Base-by-base conservation (phyloP, 53 echinoderm and acorn worm species). In the Stichopus horrens region DNA sequence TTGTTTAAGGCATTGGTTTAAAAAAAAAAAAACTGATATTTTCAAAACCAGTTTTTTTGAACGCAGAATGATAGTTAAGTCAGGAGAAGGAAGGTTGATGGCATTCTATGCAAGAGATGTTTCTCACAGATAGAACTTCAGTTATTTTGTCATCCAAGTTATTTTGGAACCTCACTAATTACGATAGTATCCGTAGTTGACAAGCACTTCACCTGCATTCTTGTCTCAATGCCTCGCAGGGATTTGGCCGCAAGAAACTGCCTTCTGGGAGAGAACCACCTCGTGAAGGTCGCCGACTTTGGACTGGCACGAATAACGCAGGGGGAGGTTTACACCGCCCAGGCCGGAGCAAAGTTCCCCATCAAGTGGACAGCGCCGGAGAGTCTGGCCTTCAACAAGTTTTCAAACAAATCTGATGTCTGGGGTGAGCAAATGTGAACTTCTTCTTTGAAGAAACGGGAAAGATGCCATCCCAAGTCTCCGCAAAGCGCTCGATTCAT, bases 341-440 rank as follows among this genome's bases (percentile, higher is more conserved):
- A 99, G 89, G 99, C 99, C 0, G 99, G 99, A 10, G 99, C 99
- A 66, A 99, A 99, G 88, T 98, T 98, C 86, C 98, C 98, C 83
- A 98, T 98, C 95, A 98, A 98, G 78, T 98, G 98, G 98, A 99
- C 99, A 21, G 99, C 99, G 8, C 99, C 99, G 0, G 99, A 99
- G 86, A 99, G 99, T 79, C 86, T 99, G 59, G 99, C 99, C 9
- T 99, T 93, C 93, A 96, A 99, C 90, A 99, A 99, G 91, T 99
- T 99, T 89, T 99, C 99, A 59, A 99, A 94, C 90, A 99, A 96
- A 74, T 99, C 99, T 7, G 99, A 99, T 88, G 90, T 94, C 5
- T 99, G 99, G 99, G 99, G 99, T 99, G 91, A 91, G 99, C 89
- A 54, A 19, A 8, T 8, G 1, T 37, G 37, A 1, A 37, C 37